Conservation (phyloP, 2,113 vertebrate genomes). For the Poecilia latipinna region DNA sequence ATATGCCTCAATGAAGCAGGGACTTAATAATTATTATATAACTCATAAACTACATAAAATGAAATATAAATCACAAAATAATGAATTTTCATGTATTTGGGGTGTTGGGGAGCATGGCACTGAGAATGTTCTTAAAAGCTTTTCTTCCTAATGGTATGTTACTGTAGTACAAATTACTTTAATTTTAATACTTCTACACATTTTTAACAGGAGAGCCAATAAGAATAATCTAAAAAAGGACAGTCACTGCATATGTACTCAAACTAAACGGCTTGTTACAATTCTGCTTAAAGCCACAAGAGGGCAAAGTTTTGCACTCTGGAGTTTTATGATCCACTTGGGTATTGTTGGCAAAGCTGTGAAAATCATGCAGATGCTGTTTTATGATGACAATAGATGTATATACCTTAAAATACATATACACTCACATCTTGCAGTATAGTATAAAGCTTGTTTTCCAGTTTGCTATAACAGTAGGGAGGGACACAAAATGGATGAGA, state of each 20-base stretch:
- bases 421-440: background rate
- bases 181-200: too few species aligned
- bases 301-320: conserved; percentile 47
- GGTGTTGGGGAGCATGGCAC: too few species aligned
- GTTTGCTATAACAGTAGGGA: conserved; percentile 6
- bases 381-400: background rate
- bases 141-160: too few species aligned
- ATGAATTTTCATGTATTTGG: too few species aligned
- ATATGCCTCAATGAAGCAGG: background rate
- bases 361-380: background rate
- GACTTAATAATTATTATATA: background rate
- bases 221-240: background rate
- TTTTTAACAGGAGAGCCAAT: background rate
- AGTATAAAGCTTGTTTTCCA: conserved; percentile 9
- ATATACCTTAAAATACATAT: background rate
- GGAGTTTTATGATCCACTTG: background rate
- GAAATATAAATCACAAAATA: too few species aligned
- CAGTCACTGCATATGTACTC: background rate
- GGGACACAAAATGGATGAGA: conserved; percentile 32
- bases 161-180: too few species aligned
- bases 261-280: background rate
- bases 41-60: background rate
- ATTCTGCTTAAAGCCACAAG: conserved; percentile 37
- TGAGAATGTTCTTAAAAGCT: too few species aligned
- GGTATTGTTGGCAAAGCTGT: background rate